Percentiles rank a stretch among this genome's conserved stretches.
Conservation (phyloP, 2,888 invertebrate species). For the Strigamia maritima region DNA sequence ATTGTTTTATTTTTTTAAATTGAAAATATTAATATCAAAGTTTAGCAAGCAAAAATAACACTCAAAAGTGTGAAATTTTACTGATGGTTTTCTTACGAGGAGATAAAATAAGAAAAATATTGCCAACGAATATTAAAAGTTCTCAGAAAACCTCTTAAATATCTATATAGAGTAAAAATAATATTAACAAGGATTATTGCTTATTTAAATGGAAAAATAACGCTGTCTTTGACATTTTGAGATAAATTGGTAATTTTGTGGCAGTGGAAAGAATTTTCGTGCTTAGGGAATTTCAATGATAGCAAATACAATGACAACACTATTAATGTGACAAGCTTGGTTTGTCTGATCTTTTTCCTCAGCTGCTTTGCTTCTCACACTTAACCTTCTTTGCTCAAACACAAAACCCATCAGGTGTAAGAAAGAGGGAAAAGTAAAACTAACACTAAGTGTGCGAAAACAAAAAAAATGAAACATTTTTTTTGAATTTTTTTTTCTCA, state of each 20-base stretch:
- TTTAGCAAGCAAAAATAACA: too few relatives aligned
- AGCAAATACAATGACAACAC: constrained; percentile 29
- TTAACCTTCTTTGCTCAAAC: constrained; percentile 25
- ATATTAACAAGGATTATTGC: too few relatives aligned
- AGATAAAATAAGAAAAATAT: neutral
- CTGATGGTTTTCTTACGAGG: neutral
- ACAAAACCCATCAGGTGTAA: constrained; percentile 25
- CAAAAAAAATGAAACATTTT: neutral
- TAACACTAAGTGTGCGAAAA: neutral
- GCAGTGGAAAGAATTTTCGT: neutral
- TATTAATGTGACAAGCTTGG: constrained; percentile 27
- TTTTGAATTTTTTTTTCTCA: neutral
- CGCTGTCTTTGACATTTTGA: neutral
- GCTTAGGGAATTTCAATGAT: constrained; percentile 10
- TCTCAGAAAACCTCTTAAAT: too few relatives aligned
- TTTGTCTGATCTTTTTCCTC: constrained; percentile 22
- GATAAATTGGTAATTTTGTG: neutral
- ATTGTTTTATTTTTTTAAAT: neutral
- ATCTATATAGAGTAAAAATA: too few relatives aligned
- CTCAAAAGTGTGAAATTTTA: too few relatives aligned
- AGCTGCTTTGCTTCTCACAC: constrained; percentile 29
- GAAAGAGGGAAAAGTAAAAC: neutral
- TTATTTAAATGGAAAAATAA: too few relatives aligned
- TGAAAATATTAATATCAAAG: neutral
- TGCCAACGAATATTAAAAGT: neutral